phyloP scores from a whole-genome alignment of 2,797 vertebrate genomes.

The Parauchenoglanis punctatus region DNA sequence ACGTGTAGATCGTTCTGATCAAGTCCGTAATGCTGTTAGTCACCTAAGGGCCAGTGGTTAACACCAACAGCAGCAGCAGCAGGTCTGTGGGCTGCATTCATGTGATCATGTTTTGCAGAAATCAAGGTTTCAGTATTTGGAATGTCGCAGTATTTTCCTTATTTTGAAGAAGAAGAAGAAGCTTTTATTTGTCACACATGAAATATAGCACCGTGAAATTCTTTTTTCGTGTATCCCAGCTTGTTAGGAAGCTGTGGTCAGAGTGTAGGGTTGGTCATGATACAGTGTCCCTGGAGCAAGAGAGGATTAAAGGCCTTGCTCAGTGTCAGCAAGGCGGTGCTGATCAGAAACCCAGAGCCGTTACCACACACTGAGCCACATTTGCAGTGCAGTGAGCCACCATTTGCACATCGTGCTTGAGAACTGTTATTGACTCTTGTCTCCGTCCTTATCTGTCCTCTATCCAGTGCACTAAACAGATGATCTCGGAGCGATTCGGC shows the following conservation, averaged over 20 bases:
- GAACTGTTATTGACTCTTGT: not conserved
- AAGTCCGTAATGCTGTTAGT: not conserved
- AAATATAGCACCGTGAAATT: too few relatives aligned
- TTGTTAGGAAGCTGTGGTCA: too few relatives aligned
- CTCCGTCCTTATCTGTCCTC: not conserved
- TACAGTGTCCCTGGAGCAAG: too few relatives aligned
- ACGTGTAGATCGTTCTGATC: not conserved
- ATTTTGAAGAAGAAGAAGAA: not conserved
- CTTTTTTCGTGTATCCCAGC: too few relatives aligned
- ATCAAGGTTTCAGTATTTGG: not conserved
- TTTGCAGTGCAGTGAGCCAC: too few relatives aligned
- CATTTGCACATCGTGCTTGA: not conserved
- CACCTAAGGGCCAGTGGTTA: too few relatives aligned
- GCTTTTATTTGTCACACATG: too few relatives aligned
- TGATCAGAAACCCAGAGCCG: too few relatives aligned
- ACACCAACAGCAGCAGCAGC: not conserved
- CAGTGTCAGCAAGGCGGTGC: too few relatives aligned
- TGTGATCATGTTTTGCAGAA: not conserved
- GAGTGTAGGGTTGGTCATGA: too few relatives aligned
- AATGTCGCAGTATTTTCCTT: not conserved
- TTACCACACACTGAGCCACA: too few relatives aligned
- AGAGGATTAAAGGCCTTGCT: too few relatives aligned
- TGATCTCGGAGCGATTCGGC: constrained; percentile 93
- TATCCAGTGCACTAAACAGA: constrained; percentile 91
- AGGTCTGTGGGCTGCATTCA: not conserved